These are phyloP conservation scores for Chrysocyon brachyurus DNA, from an alignment of 2,797 vertebrate genomes.

Conservation along the genomic window DNA sequence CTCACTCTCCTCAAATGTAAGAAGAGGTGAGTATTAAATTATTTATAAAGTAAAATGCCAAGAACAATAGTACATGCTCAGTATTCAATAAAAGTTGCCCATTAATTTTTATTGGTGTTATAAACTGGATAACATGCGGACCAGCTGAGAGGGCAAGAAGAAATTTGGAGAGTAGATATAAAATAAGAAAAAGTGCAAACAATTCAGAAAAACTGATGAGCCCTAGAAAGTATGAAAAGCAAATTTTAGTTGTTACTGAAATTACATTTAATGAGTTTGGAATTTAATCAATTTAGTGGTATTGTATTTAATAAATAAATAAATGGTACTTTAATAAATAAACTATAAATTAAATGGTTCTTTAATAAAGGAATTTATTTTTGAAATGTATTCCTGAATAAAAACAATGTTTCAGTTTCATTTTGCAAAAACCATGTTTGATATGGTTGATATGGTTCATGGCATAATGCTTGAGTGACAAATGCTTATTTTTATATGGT, in stretches of 20 bases:
- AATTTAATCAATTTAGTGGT: not conserved
- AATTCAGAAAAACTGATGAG: not conserved
- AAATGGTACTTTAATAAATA: not conserved
- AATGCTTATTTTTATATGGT: not conserved
- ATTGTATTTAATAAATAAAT: not conserved
- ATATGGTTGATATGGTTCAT: not conserved
- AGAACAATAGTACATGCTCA: not conserved
- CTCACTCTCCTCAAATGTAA: not conserved
- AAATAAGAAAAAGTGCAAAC: not conserved
- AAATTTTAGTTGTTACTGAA: not conserved
- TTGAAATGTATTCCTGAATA: slow-evolving; percentile 6
- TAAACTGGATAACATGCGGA: not conserved
- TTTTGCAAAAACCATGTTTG: not conserved
- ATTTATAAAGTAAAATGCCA: not conserved
- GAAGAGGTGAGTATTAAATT: not conserved
- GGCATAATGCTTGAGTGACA: not conserved
- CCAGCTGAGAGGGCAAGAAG: not conserved
- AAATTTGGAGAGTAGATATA: not conserved
- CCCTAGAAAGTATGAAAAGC: not conserved
- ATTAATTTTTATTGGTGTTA: not conserved
- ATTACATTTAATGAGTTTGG: not conserved
- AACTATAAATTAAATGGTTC: not conserved
- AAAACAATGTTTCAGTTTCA: not conserved
- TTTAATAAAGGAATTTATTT: not conserved
- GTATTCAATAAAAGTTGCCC: not conserved